These are phyloP conservation scores for Lutraria rhynchaena DNA, from an alignment of 1,140 invertebrate genomes.

Conservation along the genomic window DNA sequence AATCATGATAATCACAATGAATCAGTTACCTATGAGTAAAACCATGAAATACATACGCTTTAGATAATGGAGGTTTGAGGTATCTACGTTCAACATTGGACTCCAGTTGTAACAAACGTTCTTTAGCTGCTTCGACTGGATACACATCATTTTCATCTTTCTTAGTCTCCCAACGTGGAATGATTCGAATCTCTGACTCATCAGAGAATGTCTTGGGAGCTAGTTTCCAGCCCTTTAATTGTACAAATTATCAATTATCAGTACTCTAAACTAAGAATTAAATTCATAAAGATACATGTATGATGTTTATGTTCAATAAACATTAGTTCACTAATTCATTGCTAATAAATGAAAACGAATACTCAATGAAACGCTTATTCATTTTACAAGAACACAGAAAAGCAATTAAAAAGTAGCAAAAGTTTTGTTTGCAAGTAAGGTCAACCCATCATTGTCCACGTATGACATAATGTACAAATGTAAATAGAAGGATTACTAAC, in stretches of 20 bases:
- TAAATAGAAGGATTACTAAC: constrained; percentile 73
- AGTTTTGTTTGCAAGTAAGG: no score
- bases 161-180: constrained; percentile 65
- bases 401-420: no score
- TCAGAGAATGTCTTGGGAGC: constrained; percentile 86
- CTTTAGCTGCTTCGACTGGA: constrained; percentile 87
- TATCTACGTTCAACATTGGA: constrained; percentile 95
- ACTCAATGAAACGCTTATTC: no score
- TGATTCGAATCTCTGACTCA: constrained; percentile 77
- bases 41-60: constrained; percentile 83
- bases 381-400: no score
- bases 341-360: no score
- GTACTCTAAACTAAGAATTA: no score
- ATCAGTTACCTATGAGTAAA: no score
- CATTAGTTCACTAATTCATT: no score
- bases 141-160: constrained; percentile 73
- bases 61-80: constrained; percentile 94
- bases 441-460: neutral
- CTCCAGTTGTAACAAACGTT: constrained; percentile 92
- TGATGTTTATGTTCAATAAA: no score
- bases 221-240: constrained; percentile 90
- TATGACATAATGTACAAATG: neutral
- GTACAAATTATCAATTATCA: no score
- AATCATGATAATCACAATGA: no score
- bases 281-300: no score